A percentile compares a stretch with the other conserved stretches of the same genome.
Evolutionary conservation across 2,113 vertebrate genomes (phyloP).

Genomic region (Ranitomeya variabilis): DNA sequence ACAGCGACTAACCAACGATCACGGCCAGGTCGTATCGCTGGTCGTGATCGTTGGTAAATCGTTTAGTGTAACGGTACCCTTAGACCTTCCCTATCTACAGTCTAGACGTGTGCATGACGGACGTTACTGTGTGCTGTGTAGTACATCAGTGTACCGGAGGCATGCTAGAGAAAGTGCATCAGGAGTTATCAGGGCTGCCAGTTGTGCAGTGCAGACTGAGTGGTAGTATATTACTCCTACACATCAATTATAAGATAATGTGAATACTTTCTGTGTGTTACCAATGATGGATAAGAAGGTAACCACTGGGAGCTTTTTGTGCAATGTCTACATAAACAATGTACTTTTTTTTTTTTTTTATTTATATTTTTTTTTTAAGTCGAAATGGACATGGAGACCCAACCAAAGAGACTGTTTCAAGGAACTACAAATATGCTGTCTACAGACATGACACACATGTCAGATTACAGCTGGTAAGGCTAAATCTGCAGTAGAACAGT

Average conservation of each 20-base stretch:
- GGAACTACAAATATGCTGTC: constrained; percentile 92
- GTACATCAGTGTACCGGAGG: constrained; percentile 56
- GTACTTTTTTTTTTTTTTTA: not conserved
- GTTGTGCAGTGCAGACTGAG: constrained; percentile 64
- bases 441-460: constrained; percentile 80
- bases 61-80: too few relatives aligned
- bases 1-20: too few relatives aligned
- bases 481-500: not conserved
- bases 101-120: constrained; percentile 59
- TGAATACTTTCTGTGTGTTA: too few relatives aligned
- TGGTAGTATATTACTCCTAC: constrained; percentile 69
- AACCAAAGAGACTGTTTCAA: constrained; percentile 96
- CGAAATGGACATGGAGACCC: constrained; percentile 86
- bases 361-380: not conserved
- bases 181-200: constrained; percentile 66
- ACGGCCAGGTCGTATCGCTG: too few relatives aligned
- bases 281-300: too few relatives aligned
- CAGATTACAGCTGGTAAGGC: constrained; percentile 87
- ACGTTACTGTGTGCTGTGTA: constrained; percentile 60
- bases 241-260: not conserved
- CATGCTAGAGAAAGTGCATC: constrained; percentile 64
- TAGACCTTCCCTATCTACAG: not conserved
- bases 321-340: not conserved
- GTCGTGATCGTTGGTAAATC: too few relatives aligned
- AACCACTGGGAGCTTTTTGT: not conserved